phyloP scores from a whole-genome alignment of 2,888 invertebrate genomes.

The Agrochola lychnidis region DNA sequence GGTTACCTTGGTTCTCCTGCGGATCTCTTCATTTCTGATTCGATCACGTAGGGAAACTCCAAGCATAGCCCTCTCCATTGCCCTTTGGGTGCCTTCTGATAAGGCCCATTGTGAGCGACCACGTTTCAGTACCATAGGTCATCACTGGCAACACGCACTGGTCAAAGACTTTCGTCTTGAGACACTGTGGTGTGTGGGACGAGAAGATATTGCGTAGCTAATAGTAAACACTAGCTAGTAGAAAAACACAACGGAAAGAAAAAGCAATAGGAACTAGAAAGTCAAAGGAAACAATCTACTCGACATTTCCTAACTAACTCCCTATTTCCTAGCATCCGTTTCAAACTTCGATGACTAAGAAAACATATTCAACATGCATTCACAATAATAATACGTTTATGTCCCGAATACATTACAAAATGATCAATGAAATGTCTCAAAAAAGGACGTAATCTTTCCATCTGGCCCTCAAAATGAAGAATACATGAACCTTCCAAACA shows the following conservation, averaged over 20 bases:
- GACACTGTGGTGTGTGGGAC: too few relatives aligned
- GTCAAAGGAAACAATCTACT: slow-evolving; percentile 46
- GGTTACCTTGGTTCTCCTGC: too few relatives aligned
- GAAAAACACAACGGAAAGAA: background rate
- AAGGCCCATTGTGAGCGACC: too few relatives aligned
- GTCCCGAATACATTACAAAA: slow-evolving; percentile 33
- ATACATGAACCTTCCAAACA: slow-evolving; percentile 47
- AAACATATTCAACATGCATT: slow-evolving; percentile 25
- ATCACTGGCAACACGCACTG: too few relatives aligned
- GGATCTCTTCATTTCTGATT: too few relatives aligned
- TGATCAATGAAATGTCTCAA: slow-evolving; percentile 29
- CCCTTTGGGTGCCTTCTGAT: too few relatives aligned
- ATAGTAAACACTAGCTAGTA: too few relatives aligned
- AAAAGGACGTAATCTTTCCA: slow-evolving; percentile 37
- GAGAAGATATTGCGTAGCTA: too few relatives aligned
- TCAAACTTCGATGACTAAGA: background rate
- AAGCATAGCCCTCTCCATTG: too few relatives aligned
- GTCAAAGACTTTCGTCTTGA: too few relatives aligned
- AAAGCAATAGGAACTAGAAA: background rate
- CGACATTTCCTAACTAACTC: slow-evolving; percentile 28
- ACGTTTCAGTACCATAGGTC: too few relatives aligned
- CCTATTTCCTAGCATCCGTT: slow-evolving; percentile 31
- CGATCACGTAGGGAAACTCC: too few relatives aligned
- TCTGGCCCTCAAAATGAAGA: slow-evolving; percentile 33
- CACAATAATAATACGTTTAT: background rate